Base-by-base conservation (phyloP, 2,797 vertebrate genomes). In the Phyllotis vaccarum region DNA sequence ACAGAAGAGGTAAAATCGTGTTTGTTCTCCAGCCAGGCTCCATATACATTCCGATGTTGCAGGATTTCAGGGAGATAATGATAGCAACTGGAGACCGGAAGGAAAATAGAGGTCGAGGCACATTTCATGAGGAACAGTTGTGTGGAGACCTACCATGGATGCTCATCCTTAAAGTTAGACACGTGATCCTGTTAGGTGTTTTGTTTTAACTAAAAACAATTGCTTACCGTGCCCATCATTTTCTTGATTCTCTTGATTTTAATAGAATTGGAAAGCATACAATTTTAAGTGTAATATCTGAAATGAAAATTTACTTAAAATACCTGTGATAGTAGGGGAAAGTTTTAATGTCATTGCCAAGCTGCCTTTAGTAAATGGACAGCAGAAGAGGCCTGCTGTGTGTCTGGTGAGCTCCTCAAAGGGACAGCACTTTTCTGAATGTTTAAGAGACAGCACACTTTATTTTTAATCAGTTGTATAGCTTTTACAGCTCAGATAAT, bases 401-500 rank as follows among this genome's bases (percentile, higher is more conserved):
- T 86, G 34, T 86, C 21, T 62, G 2, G 12, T 62, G 21, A 76
- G 89, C 90, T 79, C 76, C 54, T 91, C 90, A 40, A 76, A 43
- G 16, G 37, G 31, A 87, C 22, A 83, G 27, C 46, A 74, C 66
- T 81, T 92, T 79, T 3, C 89, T 75, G 14, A 93, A 29, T 82
- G 3, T 66, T 1, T 62, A 52, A 87, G 56, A 94, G n/a, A 75
- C 34, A 10, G 5, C 78, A 46, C 60, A 40, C 64, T 83, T 74
- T 78, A 78, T 29, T 85, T 93, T 97, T 95, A 74, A 90, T 92
- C 21, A 85, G 1, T 90, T 92, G 11, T 92, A 46, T 22, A 95
- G 21, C 43, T 89, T 96, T 94, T 54, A 90, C 0, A 87, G 17
- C 22, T 78, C 46, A 94, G 37, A 64, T 89, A 93, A 64, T 62